phyloP scores from a whole-genome alignment of 2,113 vertebrate species.

The Scatophagus argus region DNA sequence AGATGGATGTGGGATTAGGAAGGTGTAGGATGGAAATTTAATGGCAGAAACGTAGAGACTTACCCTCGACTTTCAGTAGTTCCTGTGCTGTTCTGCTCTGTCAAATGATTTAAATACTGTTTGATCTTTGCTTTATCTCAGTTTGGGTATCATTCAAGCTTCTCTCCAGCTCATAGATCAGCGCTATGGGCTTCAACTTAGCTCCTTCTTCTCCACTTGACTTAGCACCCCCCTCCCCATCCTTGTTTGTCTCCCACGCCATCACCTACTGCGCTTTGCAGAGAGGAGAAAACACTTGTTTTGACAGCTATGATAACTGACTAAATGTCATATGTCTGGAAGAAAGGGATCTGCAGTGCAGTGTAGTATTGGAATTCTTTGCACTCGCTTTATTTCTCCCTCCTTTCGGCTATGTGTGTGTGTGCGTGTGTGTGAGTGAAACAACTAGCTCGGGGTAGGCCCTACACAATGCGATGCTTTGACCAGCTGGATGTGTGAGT shows the following conservation, averaged over 20 bases:
- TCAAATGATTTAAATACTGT: constrained; percentile 2
- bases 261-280: constrained; percentile 54
- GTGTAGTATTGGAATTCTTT: constrained; percentile 45
- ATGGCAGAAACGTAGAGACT: not conserved
- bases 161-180: constrained; percentile 26
- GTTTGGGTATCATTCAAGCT: constrained; percentile 39
- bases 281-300: constrained; percentile 68
- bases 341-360: constrained; percentile 41
- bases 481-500: constrained; percentile 2
- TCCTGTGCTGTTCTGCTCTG: not conserved
- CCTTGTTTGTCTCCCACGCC: constrained; percentile 48
- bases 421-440: constrained; percentile 17
- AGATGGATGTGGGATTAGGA: constrained; percentile 24
- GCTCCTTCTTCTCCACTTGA: constrained; percentile 7
- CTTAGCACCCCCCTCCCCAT: not conserved
- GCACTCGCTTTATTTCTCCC: not conserved
- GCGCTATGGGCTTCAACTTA: constrained; percentile 4
- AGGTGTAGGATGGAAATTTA: constrained; percentile 3
- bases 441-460: constrained; percentile 15
- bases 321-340: constrained; percentile 70
- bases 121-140: constrained; percentile 13
- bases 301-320: constrained; percentile 77
- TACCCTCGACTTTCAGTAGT: not conserved
- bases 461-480: constrained; percentile 14
- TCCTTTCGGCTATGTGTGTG: constrained; percentile 9